Base-by-base conservation (phyloP, 2,113 vertebrate species). In the Gasterosteus nipponicus region DNA sequence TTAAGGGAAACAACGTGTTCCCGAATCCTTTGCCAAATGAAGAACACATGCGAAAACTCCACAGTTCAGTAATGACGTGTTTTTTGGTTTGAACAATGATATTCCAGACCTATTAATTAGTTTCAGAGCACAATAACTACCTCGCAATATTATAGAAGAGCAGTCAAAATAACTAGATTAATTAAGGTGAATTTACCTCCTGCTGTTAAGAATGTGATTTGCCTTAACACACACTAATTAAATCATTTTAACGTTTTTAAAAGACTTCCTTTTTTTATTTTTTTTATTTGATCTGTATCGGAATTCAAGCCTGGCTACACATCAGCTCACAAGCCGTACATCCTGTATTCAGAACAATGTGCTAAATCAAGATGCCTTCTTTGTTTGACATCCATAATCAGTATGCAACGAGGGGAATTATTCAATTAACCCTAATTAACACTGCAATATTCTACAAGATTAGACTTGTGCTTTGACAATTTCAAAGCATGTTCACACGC, bases 341-440 rank as follows among this genome's bases (percentile, higher is more conserved):
- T 79, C 49, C 26, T 66, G 60, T 57, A 67, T 78, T 74, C 73
- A 83, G 70, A 77, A 63, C 75, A 39, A 56, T 78, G 41, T 56
- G 42, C 63, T 78, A 86, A 80, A 88, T 91, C 81, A 86, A 54
- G 78, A 89, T 69, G 74, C 39, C 66, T 51, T 87, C 71, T 73
- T 75, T 83, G 77, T 82, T 87, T 89, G 83, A 90, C 91, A 75
- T 90, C 75, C 82, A 87, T 89, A 89, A 92, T 91, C 76, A 82
- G 83, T 73, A 73, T 22, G 53, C 60, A 81, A 31, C 44, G 75
- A 81, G 63, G 82, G 61, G 80, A 92, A 90, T 91, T 88, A 90
- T 89, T 86, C 87, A 92, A 92, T 92, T 92, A 92, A 87, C 91
- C 89, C 90, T 90, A 88, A 92, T 93, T 92, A 92, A 90, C 83